Conservation (phyloP, 2,888 invertebrate genomes). For the Vanessa cardui region DNA sequence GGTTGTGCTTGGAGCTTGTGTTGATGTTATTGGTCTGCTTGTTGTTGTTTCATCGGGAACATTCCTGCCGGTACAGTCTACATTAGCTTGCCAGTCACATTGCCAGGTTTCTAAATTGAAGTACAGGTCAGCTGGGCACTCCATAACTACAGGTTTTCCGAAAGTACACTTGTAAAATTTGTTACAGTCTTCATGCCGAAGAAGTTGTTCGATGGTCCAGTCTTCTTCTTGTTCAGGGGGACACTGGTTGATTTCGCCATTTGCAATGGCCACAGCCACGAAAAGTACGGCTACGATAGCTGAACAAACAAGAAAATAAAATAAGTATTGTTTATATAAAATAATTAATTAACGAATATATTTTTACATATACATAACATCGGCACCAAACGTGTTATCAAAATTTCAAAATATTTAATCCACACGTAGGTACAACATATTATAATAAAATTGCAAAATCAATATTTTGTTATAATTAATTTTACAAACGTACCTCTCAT, state of each 20-base stretch:
- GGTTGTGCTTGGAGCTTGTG: constrained; percentile 10
- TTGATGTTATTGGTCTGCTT: constrained; percentile 49
- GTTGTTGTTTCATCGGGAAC: constrained; percentile 58
- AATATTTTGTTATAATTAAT: neutral
- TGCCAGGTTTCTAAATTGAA: constrained; percentile 80
- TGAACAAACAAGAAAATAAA: constrained; percentile 20
- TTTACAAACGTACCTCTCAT: constrained; percentile 40
- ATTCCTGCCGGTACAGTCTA: constrained; percentile 79
- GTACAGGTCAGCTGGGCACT: constrained; percentile 80
- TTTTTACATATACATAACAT: neutral
- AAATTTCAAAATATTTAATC: too few relatives aligned
- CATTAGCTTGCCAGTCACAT: constrained; percentile 85
- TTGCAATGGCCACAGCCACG: constrained; percentile 47
- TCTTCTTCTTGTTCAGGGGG: constrained; percentile 59
- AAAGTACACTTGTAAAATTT: constrained; percentile 87
- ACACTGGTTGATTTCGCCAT: constrained; percentile 52
- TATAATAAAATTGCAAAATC: too few relatives aligned
- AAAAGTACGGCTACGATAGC: constrained; percentile 34
- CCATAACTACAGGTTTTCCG: constrained; percentile 82
- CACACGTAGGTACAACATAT: too few relatives aligned
- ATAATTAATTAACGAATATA: neutral
- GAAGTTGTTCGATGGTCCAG: constrained; percentile 74
- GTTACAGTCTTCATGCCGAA: constrained; percentile 82
- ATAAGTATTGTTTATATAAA: neutral
- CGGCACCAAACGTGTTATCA: too few relatives aligned